A percentile compares a stretch with the other conserved stretches of the same genome.
Evolutionary conservation across 2,888 invertebrate genomes (phyloP).

Genomic region (Phyllotreta striolata): DNA sequence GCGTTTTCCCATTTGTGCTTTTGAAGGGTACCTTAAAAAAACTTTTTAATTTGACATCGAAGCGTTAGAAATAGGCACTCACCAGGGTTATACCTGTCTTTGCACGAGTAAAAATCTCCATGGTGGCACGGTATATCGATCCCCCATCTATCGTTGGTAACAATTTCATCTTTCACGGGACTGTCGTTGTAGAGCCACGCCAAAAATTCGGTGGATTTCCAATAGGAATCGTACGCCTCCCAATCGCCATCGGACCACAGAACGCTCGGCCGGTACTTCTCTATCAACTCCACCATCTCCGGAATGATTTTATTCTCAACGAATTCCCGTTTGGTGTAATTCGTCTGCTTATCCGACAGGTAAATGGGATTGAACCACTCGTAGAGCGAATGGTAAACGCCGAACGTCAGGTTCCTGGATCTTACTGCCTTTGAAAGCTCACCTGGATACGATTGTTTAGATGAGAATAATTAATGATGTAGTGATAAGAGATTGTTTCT

Average conservation of each 20-base stretch:
- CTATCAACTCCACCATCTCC: slow-evolving; percentile 80
- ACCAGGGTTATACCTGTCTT: slow-evolving; percentile 85
- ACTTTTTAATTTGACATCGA: slow-evolving; percentile 30
- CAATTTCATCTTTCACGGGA: slow-evolving; percentile 86
- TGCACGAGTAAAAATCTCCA: slow-evolving; percentile 88
- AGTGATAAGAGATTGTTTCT: too few relatives aligned
- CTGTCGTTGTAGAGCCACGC: slow-evolving; percentile 95
- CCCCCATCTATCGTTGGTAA: slow-evolving; percentile 96
- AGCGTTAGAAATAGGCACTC: neutral
- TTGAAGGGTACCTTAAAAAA: slow-evolving; percentile 65
- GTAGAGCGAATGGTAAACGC: slow-evolving; percentile 84
- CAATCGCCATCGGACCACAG: slow-evolving; percentile 98
- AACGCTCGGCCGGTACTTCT: slow-evolving; percentile 76
- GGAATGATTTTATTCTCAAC: slow-evolving; percentile 73
- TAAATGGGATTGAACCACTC: slow-evolving; percentile 92
- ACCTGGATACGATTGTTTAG: too few relatives aligned
- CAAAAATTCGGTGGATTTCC: slow-evolving; percentile 84
- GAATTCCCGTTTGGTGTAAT: slow-evolving; percentile 72
- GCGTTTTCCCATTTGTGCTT: slow-evolving; percentile 95
- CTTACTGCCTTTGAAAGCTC: slow-evolving; percentile 77
- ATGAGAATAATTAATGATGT: too few relatives aligned
- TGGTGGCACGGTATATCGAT: slow-evolving; percentile 79
- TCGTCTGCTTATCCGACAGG: slow-evolving; percentile 71
- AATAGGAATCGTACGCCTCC: slow-evolving; percentile 85
- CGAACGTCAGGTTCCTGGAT: slow-evolving; percentile 72